Base-by-base conservation (phyloP, 2,113 vertebrate genomes). In the Procavia capensis region DNA sequence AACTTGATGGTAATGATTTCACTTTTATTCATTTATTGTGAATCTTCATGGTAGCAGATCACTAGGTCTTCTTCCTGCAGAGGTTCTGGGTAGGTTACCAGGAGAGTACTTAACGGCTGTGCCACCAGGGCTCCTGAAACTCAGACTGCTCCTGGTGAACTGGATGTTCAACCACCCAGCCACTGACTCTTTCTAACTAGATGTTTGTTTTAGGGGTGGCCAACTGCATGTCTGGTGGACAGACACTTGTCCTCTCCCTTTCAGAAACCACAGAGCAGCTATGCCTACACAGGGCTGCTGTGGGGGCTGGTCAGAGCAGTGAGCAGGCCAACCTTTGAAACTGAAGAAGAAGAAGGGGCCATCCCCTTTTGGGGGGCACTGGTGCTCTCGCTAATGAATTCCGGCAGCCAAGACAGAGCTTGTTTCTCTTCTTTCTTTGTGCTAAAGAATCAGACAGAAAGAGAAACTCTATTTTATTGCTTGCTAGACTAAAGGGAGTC, bases 351-450 rank as follows among this genome's bases (percentile, higher is more conserved):
- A 16, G 74, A 36, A 68, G 22, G 68, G 29, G 5, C 24, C 27
- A 29, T 39, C 1, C 1, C 8, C 68, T 13, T 29, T 14, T n/a
- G 43, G 59, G 68, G 27, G 14, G 39, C 5, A 0, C 16, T 1
- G 61, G 24, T 4, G 7, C 27, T 29, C 10, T 64, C 61, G 9
- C 31, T 64, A 76, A 22, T 45, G 47, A 83, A 83, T 22, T 36
- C 31, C 24, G 19, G n/a, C 36, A n/a, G 54, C 25, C 19, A 5
- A 70, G 41, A 57, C 24, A 31, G 70, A 20, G 50, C 24, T 31
- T 3, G 36, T 84, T 20, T 84, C 17, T 63, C 31, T 47, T 34
- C 31, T 36, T 47, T 34, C 31, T 36, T 72, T 61, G 66, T 41
- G 66, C 24, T 24, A 24, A n/a, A 50, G 24, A 36, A 75, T 76